Conservation (phyloP, 2,888 invertebrate species). For the Adineta ricciae region DNA sequence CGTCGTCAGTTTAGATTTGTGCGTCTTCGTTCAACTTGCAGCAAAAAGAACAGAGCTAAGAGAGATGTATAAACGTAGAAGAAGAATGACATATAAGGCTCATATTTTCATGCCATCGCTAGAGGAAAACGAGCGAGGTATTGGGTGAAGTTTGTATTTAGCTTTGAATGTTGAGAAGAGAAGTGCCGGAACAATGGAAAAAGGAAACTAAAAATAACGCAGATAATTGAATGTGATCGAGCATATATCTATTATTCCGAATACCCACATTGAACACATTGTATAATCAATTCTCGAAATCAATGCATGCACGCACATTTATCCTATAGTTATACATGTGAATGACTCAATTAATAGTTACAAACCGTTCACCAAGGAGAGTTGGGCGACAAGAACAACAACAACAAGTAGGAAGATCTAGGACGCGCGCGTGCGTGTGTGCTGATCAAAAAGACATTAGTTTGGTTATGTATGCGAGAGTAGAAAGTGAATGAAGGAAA, state of each 20-base stretch:
- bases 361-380: background rate
- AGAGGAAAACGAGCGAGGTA: background rate
- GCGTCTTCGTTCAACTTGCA: background rate
- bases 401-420: background rate
- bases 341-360: background rate
- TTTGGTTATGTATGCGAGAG: background rate
- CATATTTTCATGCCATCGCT: background rate
- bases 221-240: background rate
- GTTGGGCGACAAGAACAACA: background rate
- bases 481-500: background rate
- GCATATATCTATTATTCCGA: background rate
- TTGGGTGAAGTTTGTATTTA: background rate
- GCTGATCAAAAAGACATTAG: conserved; percentile 9
- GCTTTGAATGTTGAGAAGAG: background rate
- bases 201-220: background rate
- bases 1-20: background rate
- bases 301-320: background rate
- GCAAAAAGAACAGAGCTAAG: background rate
- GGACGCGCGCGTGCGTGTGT: background rate
- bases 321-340: background rate
- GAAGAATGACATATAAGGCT: background rate
- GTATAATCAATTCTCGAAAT: background rate
- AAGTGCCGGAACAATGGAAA: background rate
- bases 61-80: background rate
- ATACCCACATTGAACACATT: background rate